A percentile compares a stretch with the other conserved stretches of the same genome.
These are phyloP conservation scores for Magallana gigas DNA, from an alignment of 1,140 invertebrate genomes.

Conservation along the genomic window DNA sequence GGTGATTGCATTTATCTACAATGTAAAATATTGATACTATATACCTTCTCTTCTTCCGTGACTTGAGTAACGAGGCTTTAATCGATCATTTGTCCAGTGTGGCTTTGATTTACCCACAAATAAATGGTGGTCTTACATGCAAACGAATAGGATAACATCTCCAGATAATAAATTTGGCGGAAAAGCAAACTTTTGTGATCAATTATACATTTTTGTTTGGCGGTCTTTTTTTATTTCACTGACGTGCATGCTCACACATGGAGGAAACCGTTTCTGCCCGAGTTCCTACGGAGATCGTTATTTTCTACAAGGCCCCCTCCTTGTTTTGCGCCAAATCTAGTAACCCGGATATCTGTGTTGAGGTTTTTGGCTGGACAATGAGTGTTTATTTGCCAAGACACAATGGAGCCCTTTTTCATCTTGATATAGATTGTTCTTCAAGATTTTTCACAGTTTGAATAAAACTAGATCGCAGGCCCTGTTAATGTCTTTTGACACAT, in stretches of 20 bases:
- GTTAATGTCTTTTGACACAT: constrained; percentile 5
- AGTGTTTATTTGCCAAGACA: background rate
- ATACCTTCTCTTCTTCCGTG: background rate
- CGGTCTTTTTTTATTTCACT: background rate
- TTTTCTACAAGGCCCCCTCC: background rate
- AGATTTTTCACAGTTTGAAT: constrained; percentile 15
- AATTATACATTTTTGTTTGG: constrained; percentile 29
- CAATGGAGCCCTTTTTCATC: constrained; percentile 9
- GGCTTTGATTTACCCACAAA: constrained; percentile 19
- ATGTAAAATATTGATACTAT: constrained; percentile 23
- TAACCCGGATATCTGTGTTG: constrained; percentile 1
- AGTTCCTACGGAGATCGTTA: background rate
- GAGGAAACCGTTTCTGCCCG: constrained; percentile 2
- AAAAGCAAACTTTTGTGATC: constrained; percentile 17
- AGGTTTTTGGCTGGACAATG: background rate
- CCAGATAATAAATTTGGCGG: constrained; percentile 16
- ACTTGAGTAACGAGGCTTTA: background rate
- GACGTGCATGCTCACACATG: background rate
- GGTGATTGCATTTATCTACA: constrained; percentile 26
- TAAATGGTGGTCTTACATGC: constrained; percentile 15
- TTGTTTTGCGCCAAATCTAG: background rate
- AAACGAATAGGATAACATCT: constrained; percentile 13
- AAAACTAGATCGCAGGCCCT: background rate
- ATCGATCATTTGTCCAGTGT: constrained; percentile 11
- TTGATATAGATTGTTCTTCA: constrained; percentile 1